Percentiles rank a stretch among this genome's conserved stretches.
Evolutionary conservation across 2,113 vertebrate species (phyloP).

Genomic region (Chinchilla lanigera): DNA sequence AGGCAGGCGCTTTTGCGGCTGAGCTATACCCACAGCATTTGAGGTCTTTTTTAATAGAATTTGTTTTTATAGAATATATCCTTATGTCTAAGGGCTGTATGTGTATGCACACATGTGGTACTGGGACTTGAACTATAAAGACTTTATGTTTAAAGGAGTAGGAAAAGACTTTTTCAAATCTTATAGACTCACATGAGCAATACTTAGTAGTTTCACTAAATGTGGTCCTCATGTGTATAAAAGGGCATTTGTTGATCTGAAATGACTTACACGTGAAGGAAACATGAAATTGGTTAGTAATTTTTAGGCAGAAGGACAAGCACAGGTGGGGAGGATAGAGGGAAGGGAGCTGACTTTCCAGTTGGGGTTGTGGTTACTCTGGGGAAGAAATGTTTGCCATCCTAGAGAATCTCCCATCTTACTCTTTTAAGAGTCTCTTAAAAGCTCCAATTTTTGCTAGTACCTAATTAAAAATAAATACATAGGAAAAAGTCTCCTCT

Average conservation of each 20-base stretch:
- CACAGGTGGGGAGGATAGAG: background rate
- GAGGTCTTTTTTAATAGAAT: background rate
- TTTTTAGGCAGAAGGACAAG: background rate
- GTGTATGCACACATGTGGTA: background rate
- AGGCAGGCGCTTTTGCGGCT: too few species aligned
- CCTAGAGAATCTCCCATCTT: background rate
- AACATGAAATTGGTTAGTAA: slow-evolving; percentile 30
- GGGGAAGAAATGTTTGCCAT: slow-evolving; percentile 10
- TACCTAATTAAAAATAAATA: background rate
- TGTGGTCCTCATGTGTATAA: background rate
- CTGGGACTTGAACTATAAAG: background rate
- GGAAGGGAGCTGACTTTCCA: background rate
- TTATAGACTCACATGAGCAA: background rate
- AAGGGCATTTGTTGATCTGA: slow-evolving; percentile 8
- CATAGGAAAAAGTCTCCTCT: background rate
- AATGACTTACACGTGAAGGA: background rate
- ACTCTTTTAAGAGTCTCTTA: background rate
- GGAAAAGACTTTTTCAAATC: slow-evolving; percentile 21
- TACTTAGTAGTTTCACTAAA: background rate
- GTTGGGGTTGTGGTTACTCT: background rate
- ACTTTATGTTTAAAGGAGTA: slow-evolving; percentile 27
- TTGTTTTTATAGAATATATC: slow-evolving; percentile 24
- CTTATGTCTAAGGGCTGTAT: background rate
- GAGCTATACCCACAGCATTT: too few species aligned
- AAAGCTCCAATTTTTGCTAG: slow-evolving; percentile 36